These are phyloP conservation scores for Lasioglossum malachurum DNA, from an alignment of 2,888 invertebrate genomes.

Conservation along the genomic window DNA sequence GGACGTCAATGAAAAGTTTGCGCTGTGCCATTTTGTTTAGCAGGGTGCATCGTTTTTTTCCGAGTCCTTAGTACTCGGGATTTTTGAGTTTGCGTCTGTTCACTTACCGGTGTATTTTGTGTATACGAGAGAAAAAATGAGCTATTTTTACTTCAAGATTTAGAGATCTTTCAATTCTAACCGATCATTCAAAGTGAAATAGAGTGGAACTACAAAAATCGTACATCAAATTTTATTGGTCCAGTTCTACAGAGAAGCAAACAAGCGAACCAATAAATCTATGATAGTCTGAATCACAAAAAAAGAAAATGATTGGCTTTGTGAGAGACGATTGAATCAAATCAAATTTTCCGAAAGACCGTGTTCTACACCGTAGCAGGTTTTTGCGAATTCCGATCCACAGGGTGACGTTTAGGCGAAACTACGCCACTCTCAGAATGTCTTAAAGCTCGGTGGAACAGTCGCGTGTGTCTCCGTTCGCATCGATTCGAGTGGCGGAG, in stretches of 20 bases:
- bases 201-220: neutral
- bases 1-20: neutral
- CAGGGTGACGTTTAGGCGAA: neutral
- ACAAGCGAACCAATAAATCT: neutral
- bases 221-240: neutral
- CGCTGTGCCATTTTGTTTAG: neutral
- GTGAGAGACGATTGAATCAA: neutral
- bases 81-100: neutral
- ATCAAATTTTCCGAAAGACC: neutral
- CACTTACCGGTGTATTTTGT: neutral
- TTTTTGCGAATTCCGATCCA: neutral
- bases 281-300: neutral
- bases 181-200: neutral
- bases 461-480: neutral
- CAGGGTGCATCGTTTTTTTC: neutral
- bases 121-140: neutral
- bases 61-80: neutral
- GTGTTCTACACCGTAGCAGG: neutral
- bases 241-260: neutral
- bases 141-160: neutral
- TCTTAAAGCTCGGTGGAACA: neutral
- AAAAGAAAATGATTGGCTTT: neutral
- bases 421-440: neutral
- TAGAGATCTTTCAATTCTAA: neutral
- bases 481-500: neutral